Base-by-base conservation (phyloP, 1,140 invertebrate species). In the Phocides pigmalion region DNA sequence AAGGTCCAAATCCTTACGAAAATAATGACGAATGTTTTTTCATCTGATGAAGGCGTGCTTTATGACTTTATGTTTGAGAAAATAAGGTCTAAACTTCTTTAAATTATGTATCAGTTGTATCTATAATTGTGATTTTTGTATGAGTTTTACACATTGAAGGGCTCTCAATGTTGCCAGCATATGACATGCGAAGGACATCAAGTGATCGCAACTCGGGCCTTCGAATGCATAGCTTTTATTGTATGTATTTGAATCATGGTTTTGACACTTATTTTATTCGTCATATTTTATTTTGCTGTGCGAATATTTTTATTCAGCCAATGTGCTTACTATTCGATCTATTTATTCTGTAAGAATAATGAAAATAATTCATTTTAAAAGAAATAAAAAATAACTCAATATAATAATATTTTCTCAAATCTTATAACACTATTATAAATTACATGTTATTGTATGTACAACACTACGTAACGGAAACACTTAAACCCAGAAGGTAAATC, bases 161-260 rank as follows among this genome's bases (percentile, higher is more conserved):
- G 79, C 74, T 62, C 84, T 89, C 64, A 25, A 87, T 84, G 82
- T 82, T 87, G 68, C 72, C 74, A 84, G 63, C 76, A 81, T 67
- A 78, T 81, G 80, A 81, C 80, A 74, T 76, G 80, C 66, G 72
- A 73, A 75, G 81, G 82, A 86, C 79, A 81, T 84, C 66, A 68
- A 86, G 82, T 87, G 84, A 71, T 76, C 65, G 42, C 50, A 68
- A 70, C 69, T 64, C 39, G 41, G 56, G 58, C 58, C 51, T 62
- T 66, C 61, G 42, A 39, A 39, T 44, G 28, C 28, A 61, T 64
- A 50, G 47, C 61, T 42, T 58, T 72, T 46, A 63, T 62, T 8
- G 64, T 75, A n/a, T 78, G 70, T 71, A 71, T 61, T 44, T 25
- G 59, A 62, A 32, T 49, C 39, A 12, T 58, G 58, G 44, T 62